These are phyloP conservation scores for Callopanchax toddi DNA, from an alignment of 2,113 vertebrate species.

Conservation along the genomic window DNA sequence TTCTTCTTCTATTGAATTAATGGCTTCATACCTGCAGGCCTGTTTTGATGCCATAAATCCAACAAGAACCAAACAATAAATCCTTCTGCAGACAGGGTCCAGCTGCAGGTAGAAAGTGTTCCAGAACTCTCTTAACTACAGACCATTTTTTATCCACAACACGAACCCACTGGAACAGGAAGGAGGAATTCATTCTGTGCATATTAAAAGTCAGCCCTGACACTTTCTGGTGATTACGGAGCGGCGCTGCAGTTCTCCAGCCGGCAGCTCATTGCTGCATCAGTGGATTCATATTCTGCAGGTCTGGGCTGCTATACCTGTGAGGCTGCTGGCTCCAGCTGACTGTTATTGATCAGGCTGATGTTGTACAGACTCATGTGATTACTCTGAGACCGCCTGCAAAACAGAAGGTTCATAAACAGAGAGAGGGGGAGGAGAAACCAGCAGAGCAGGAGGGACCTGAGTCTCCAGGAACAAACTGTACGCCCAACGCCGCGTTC, in stretches of 20 bases:
- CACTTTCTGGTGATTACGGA: slow-evolving; percentile 32
- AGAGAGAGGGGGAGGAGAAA: slow-evolving; percentile 3
- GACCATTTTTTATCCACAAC: slow-evolving; percentile 1
- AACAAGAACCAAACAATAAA: background rate
- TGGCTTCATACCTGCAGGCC: background rate
- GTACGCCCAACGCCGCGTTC: too few relatives aligned
- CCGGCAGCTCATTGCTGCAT: slow-evolving; percentile 52
- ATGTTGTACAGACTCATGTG: slow-evolving; percentile 32
- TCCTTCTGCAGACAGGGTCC: slow-evolving; percentile 8
- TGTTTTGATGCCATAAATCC: background rate
- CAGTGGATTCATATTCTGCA: slow-evolving; percentile 58
- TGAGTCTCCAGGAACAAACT: slow-evolving; percentile 26
- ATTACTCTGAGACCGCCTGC: slow-evolving; percentile 47
- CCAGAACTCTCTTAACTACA: slow-evolving; percentile 24
- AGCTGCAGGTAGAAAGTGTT: slow-evolving; percentile 2
- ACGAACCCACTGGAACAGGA: slow-evolving; percentile 12
- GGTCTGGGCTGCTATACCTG: slow-evolving; percentile 31
- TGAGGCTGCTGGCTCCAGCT: slow-evolving; percentile 33
- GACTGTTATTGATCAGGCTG: slow-evolving; percentile 58
- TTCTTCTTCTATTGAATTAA: background rate
- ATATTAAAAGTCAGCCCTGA: slow-evolving; percentile 60
- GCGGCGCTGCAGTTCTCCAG: slow-evolving; percentile 51
- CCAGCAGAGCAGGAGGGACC: slow-evolving; percentile 3
- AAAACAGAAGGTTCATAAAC: slow-evolving; percentile 54
- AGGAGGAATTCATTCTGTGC: slow-evolving; percentile 41